Evolutionary conservation across 1,140 invertebrate species (phyloP).

Genomic region (Sitobion miscanthi): DNA sequence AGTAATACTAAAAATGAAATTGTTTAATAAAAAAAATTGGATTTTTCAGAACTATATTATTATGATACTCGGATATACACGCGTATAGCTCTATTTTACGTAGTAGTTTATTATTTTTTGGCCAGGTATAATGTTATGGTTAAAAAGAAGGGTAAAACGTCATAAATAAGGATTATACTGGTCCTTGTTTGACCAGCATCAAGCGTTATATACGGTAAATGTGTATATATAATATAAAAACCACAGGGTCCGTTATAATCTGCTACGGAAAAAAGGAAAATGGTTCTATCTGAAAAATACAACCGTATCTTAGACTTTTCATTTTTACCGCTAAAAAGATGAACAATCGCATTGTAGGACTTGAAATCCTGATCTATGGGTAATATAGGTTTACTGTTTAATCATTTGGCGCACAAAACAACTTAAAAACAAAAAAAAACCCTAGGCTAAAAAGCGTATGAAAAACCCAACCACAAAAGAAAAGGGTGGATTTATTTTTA

Average conservation of each 20-base stretch:
- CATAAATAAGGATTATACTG: slow-evolving; percentile 54
- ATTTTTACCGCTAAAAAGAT: not conserved
- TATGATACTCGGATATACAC: not conserved
- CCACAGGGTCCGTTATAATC: slow-evolving; percentile 39
- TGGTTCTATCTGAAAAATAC: slow-evolving; percentile 26
- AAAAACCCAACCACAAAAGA: not conserved
- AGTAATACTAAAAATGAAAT: slow-evolving; percentile 21
- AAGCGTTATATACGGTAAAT: slow-evolving; percentile 28
- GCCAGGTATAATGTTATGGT: slow-evolving; percentile 34
- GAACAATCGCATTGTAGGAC: not conserved
- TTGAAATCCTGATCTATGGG: not conserved
- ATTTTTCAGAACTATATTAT: slow-evolving; percentile 1
- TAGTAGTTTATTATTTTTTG: slow-evolving; percentile 43
- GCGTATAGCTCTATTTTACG: not conserved
- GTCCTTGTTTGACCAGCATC: slow-evolving; percentile 41
- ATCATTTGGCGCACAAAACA: not conserved
- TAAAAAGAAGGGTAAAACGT: slow-evolving; percentile 31
- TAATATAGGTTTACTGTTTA: not conserved
- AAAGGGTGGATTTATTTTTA: not conserved
- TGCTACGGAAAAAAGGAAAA: slow-evolving; percentile 30
- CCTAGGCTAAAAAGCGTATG: no score
- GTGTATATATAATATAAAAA: slow-evolving; percentile 37
- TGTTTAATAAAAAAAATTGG: slow-evolving; percentile 6
- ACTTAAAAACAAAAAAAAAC: not conserved
- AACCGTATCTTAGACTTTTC: slow-evolving; percentile 36